Evolutionary conservation across 2,113 vertebrate species (phyloP).

Genomic region (Henicopernis longicauda): DNA sequence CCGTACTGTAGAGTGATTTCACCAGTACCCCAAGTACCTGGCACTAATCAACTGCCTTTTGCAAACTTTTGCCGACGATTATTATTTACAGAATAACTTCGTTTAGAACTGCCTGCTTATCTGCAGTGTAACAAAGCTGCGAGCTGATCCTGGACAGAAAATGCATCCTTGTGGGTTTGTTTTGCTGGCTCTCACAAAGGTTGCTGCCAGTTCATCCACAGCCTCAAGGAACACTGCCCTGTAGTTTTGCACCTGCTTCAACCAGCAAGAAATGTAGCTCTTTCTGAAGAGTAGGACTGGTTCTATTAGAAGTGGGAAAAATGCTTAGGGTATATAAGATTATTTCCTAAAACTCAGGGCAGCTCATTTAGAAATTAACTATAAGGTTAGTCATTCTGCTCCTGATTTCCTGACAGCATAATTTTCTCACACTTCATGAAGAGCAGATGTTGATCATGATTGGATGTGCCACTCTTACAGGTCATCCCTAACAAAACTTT

Average conservation of each 20-base stretch:
- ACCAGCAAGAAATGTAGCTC: background rate
- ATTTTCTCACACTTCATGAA: background rate
- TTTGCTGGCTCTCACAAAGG: background rate
- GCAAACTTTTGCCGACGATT: background rate
- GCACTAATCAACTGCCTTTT: background rate
- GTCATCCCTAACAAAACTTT: slow-evolving; percentile 57
- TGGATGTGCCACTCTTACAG: slow-evolving; percentile 54
- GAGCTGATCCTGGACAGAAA: background rate
- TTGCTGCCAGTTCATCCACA: background rate
- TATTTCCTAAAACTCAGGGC: background rate
- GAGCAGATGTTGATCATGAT: background rate
- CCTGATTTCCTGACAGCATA: background rate
- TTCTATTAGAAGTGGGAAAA: background rate
- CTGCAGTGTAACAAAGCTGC: background rate
- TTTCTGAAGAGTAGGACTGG: background rate
- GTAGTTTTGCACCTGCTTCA: background rate
- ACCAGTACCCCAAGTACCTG: background rate
- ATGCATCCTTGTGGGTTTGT: background rate
- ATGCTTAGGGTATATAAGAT: background rate
- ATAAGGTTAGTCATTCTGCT: background rate
- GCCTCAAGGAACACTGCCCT: background rate
- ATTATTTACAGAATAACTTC: background rate
- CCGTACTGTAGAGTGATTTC: background rate
- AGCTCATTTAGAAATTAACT: background rate
- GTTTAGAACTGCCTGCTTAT: background rate